Evolutionary conservation across 2,113 vertebrate genomes (phyloP), one percentile per base, ranked within the genome.

Genomic region (Capreolus pygargus): DNA sequence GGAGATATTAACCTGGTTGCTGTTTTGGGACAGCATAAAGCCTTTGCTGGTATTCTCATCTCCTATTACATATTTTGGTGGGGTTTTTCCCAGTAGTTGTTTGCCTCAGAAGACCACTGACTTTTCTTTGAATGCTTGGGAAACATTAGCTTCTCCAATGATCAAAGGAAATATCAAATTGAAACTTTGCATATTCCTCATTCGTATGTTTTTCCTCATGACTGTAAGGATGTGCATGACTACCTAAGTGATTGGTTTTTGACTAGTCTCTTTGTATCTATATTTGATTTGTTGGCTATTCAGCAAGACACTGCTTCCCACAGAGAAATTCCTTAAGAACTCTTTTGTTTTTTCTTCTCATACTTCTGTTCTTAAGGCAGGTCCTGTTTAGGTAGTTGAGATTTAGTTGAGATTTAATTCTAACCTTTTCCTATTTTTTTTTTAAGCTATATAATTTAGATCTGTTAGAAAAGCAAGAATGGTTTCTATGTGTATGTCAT

Each of bases 1-100:
- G 91, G 82, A 98, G 76, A 91, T 98, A 98, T 97, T 98, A 98
- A 98, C 96, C 87, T 0, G 0, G 52, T 88, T 94, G 81, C 92
- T 96, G 54, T 92, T 95, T 67, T 60, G 94, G 91, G 95, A 98
- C 76, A 64, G 81, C 81, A 60, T 74, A 95, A 98, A 89, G 36
- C 45, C 95, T 91, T 96, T 97, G 89, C 45, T 95, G 92, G 79
- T 96, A 89, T 97, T 97, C 27, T 98, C 70, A 12, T 85, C 76
- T 95, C 86, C 60, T 92, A 89, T 89, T 91, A 90, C 64, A 95
- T 95, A 98, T 79, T 98, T 95, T 90, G 95, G 19, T 58, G 94
- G 27, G 52, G 6, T 81, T 96, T 94, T 12, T 23, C 90, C 93
- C 43, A 33, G 15, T 30, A 23, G 12, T 25, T 93, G 0, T 28